A percentile compares a stretch with the other conserved stretches of the same genome.
phyloP scores from a whole-genome alignment of 2,797 vertebrate species.

The Chrysolophus pictus region DNA sequence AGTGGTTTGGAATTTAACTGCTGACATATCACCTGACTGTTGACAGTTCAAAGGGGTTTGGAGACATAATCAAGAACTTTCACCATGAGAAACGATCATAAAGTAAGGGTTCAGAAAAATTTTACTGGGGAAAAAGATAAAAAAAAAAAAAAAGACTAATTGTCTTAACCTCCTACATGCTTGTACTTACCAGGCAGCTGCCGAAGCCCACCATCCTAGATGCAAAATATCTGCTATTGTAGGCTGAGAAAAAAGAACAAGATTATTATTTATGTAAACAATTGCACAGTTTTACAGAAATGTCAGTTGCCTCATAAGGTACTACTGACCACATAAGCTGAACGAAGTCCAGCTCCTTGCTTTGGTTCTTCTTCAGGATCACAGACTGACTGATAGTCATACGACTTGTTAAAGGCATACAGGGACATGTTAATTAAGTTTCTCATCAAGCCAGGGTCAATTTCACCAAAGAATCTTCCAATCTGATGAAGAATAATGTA shows the following conservation, averaged over 20 bases:
- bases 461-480: slow-evolving; percentile 97
- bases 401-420: slow-evolving; percentile 96
- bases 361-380: slow-evolving; percentile 93
- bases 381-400: slow-evolving; percentile 96
- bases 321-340: slow-evolving; percentile 89
- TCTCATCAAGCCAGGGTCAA: slow-evolving; percentile 94
- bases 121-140: neutral
- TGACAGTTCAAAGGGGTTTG: neutral
- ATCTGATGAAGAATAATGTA: slow-evolving; percentile 80
- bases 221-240: slow-evolving; percentile 93
- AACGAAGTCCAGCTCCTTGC: slow-evolving; percentile 90
- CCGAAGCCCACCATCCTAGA: slow-evolving; percentile 97
- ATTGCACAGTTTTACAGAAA: neutral
- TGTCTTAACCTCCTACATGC: neutral
- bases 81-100: neutral
- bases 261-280: neutral
- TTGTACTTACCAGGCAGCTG: slow-evolving; percentile 91
- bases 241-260: slow-evolving; percentile 79
- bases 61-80: neutral
- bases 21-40: neutral
- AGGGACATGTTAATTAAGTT: slow-evolving; percentile 92
- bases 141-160: neutral
- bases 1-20: neutral
- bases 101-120: neutral
- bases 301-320: neutral